These are phyloP conservation scores for Allenopithecus nigroviridis DNA, from an alignment of 2,797 vertebrate genomes.

Conservation along the genomic window DNA sequence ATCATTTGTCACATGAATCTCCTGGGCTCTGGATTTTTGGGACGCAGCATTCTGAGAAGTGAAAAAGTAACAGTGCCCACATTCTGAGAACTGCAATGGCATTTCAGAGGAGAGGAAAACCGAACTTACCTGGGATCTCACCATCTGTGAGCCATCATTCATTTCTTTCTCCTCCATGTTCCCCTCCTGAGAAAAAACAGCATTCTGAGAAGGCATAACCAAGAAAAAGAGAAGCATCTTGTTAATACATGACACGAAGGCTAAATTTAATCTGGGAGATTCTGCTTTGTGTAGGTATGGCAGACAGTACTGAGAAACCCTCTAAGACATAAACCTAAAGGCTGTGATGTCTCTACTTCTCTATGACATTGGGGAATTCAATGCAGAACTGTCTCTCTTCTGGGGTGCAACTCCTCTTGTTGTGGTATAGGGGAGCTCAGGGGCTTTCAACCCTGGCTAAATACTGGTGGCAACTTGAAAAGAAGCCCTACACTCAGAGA, in stretches of 20 bases:
- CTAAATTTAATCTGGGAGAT: background rate
- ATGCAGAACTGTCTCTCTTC: background rate
- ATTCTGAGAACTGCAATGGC: background rate
- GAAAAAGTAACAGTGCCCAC: background rate
- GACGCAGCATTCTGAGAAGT: background rate
- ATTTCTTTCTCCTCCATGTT: background rate
- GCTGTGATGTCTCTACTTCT: background rate
- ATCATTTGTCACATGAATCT: background rate
- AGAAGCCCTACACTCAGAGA: background rate
- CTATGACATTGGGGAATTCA: background rate
- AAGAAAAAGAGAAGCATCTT: background rate
- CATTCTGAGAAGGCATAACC: conserved; percentile 46
- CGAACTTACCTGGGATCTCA: conserved; percentile 36
- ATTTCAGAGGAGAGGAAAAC: conserved; percentile 7
- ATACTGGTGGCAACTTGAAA: background rate
- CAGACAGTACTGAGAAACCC: background rate
- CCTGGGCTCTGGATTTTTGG: background rate
- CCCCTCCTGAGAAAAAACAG: background rate
- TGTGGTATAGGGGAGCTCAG: background rate
- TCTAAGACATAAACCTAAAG: background rate
- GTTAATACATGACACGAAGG: background rate
- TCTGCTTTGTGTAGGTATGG: background rate
- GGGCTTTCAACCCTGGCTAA: background rate
- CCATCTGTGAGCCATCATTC: conserved; percentile 6
- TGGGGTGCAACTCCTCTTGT: background rate